These are phyloP conservation scores for Ctenomys sociabilis DNA, from an alignment of 2,113 vertebrate genomes.

Conservation along the genomic window DNA sequence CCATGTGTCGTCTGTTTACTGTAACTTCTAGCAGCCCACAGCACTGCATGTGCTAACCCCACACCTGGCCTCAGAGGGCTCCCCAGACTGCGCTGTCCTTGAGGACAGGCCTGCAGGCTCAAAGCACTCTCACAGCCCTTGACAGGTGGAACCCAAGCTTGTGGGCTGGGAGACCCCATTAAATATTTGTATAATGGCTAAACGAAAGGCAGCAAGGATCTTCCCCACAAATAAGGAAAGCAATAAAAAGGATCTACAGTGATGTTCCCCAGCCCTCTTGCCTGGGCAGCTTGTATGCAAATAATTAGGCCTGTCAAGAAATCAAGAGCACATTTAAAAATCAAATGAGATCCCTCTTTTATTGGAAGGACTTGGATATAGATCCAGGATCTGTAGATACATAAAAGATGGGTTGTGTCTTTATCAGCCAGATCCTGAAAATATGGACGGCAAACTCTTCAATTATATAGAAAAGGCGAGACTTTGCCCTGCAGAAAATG, in stretches of 20 bases:
- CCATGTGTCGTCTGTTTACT: not conserved
- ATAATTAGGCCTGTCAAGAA: constrained; percentile 26
- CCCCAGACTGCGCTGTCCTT: not conserved
- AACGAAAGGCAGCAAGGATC: not conserved
- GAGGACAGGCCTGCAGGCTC: not conserved
- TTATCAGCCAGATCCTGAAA: constrained; percentile 36
- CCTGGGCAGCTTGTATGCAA: not conserved
- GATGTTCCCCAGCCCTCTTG: not conserved
- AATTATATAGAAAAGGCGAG: not conserved
- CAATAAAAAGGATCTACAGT: not conserved
- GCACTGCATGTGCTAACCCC: no score
- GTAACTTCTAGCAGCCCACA: not conserved
- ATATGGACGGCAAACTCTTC: not conserved
- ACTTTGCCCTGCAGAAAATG: not conserved
- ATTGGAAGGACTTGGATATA: not conserved
- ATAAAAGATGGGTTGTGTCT: not conserved
- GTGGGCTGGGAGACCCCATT: not conserved
- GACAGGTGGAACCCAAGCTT: not conserved
- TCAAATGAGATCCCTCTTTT: constrained; percentile 59
- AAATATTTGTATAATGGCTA: not conserved
- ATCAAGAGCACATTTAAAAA: constrained; percentile 65
- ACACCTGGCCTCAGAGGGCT: not conserved
- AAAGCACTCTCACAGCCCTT: not conserved
- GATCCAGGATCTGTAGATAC: not conserved
- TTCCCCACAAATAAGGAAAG: not conserved